Percentiles rank a stretch among this genome's conserved stretches.
phyloP scores from a whole-genome alignment of 2,113 vertebrate species.

The Perca flavescens region DNA sequence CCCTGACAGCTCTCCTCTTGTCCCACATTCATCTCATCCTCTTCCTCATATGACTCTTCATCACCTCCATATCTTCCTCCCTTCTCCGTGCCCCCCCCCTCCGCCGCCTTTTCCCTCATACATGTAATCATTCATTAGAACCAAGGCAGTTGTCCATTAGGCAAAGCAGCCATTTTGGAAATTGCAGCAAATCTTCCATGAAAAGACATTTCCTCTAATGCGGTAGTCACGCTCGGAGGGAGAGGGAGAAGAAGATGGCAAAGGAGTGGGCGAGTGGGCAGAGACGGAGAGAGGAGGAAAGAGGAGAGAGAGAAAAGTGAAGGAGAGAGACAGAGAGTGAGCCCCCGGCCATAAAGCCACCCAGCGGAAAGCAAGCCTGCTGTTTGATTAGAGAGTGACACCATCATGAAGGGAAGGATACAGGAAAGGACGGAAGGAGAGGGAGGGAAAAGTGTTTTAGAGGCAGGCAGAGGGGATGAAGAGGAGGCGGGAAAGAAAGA shows the following conservation, averaged over 20 bases:
- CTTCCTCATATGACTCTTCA: constrained; percentile 57
- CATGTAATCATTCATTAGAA: constrained; percentile 83
- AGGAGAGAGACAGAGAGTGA: constrained; percentile 39
- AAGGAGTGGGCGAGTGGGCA: constrained; percentile 55
- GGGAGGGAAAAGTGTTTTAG: constrained; percentile 57
- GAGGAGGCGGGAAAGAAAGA: constrained; percentile 46
- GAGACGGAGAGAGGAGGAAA: constrained; percentile 55
- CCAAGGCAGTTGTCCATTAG: constrained; percentile 90
- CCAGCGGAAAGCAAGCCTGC: constrained; percentile 90
- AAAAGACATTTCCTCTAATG: constrained; percentile 96
- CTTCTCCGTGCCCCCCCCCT: not conserved
- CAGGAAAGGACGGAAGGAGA: constrained; percentile 45
- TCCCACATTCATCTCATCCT: constrained; percentile 52
- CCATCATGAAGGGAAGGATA: constrained; percentile 61
- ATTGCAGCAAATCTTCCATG: constrained; percentile 94
- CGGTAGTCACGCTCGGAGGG: constrained; percentile 87
- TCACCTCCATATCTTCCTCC: constrained; percentile 26
- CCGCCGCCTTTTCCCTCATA: constrained; percentile 8
- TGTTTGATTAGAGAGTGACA: constrained; percentile 90
- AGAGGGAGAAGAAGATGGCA: constrained; percentile 60
- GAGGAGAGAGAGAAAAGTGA: constrained; percentile 40
- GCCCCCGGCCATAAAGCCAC: constrained; percentile 87
- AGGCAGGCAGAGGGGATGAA: constrained; percentile 51
- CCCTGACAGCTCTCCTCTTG: constrained; percentile 56
- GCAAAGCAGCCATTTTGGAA: constrained; percentile 89